Evolutionary conservation across 1,140 invertebrate species (phyloP), one percentile per base, ranked within the genome.

Genomic region (Drosophila gunungcola): DNA sequence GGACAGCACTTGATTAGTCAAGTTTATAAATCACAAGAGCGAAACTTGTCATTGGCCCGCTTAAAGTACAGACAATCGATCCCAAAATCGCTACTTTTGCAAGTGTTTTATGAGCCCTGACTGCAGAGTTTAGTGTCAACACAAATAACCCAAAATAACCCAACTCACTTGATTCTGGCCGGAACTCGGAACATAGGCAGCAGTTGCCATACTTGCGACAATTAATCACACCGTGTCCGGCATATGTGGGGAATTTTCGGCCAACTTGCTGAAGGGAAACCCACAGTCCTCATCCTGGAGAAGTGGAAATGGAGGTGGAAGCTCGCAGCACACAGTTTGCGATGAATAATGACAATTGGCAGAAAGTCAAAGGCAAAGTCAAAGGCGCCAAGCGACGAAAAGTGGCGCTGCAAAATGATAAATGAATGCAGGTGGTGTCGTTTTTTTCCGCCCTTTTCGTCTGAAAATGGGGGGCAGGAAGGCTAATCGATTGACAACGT

Each of bases 281-380:
- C 42, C 69, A 60, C 69, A 10, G 39, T 36, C 7, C 7, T 32
- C 29, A 32, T 32, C 16, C 45, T 10, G 11, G 46, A 51, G 21
- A 21, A 34, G 38, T 21, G 41, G 25, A 36, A 62, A 13, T 21
- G 25, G 25, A 45, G 51, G 27, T 51, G 51, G 78, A 63, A 69
- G 74, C 86, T 68, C 75, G 73, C 74, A 84, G 73, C 78, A 80
- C 89, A 84, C 84, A 74, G 78, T 89, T 80, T 68, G 77, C 63
- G 84, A 89, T 89, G 84, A 89, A 89, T 90, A 89, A 89, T 89
- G 84, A 89, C 85, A 90, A 79, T 88, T 90, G 84, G 85, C 84
- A 80, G 58, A 84, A 90, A 90, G 84, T 90, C 84, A 90, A 90
- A 85, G 85, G 80, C 84, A 78, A 76, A 88, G 83, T 88, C 82